These are phyloP conservation scores for Pentalonia nigronervosa DNA, from an alignment of 1,140 invertebrate species.

Conservation along the genomic window DNA sequence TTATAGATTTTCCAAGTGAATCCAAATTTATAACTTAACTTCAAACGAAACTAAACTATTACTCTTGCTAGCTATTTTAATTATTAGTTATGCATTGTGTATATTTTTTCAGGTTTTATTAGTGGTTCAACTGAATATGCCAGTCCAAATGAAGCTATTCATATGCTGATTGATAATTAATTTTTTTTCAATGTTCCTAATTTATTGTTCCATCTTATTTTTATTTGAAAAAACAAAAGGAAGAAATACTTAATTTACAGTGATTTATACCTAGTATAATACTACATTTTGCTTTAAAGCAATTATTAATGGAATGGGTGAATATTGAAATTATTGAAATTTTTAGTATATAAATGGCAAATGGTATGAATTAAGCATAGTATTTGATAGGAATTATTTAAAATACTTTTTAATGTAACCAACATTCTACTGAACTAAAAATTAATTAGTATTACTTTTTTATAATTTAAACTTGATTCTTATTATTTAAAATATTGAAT, in stretches of 20 bases:
- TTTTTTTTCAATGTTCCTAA: slow-evolving; percentile 27
- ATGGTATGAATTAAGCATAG: not conserved
- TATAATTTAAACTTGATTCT: not conserved
- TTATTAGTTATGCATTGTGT: not conserved
- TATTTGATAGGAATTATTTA: not conserved
- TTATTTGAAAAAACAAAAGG: not conserved
- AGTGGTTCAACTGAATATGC: slow-evolving; percentile 64
- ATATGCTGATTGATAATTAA: slow-evolving; percentile 64
- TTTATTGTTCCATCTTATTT: slow-evolving; percentile 2
- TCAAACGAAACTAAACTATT: not conserved
- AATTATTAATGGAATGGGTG: not conserved
- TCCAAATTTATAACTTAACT: not conserved
- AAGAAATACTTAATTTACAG: slow-evolving; percentile 39
- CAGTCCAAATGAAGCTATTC: slow-evolving; percentile 69
- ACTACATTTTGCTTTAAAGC: not conserved
- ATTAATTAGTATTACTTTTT: not conserved
- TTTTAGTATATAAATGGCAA: not conserved
- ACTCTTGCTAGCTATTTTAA: not conserved
- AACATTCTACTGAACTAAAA: not conserved
- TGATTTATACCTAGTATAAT: not conserved
- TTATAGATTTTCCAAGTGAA: not conserved
- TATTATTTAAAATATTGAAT: not conserved
- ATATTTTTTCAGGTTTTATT: slow-evolving; percentile 61
- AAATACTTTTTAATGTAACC: not conserved
- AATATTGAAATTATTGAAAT: not conserved